These are phyloP conservation scores for Catocala sponsa DNA, from an alignment of 2,888 invertebrate genomes.

Conservation along the genomic window DNA sequence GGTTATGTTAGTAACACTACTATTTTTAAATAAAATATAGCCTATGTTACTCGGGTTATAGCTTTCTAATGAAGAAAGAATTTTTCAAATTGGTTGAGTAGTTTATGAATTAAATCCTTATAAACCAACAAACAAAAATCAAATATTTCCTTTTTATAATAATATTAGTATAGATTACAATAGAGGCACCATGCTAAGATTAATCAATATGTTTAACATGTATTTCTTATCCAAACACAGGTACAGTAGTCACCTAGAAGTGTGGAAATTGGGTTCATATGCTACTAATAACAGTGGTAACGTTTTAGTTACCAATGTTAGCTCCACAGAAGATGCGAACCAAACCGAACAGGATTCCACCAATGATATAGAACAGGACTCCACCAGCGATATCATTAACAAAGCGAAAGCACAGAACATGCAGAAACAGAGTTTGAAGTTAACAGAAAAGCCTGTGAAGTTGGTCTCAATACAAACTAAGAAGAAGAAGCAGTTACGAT, in stretches of 20 bases:
- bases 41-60: no score
- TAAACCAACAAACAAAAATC: no score
- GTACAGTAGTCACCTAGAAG: slow-evolving; percentile 86
- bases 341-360: slow-evolving; percentile 35
- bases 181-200: no score
- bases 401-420: slow-evolving; percentile 53
- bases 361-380: slow-evolving; percentile 67
- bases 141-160: no score
- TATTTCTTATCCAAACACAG: slow-evolving; percentile 53
- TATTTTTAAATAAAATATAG: no score
- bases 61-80: no score
- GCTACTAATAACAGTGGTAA: slow-evolving; percentile 89
- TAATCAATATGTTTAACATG: background rate
- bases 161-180: no score
- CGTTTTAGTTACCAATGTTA: slow-evolving; percentile 57
- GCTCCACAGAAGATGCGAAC: slow-evolving; percentile 47
- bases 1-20: no score
- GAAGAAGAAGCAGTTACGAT: slow-evolving; percentile 90
- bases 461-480: slow-evolving; percentile 91
- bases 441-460: slow-evolving; percentile 89
- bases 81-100: no score
- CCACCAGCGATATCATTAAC: slow-evolving; percentile 63
- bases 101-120: no score
- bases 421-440: slow-evolving; percentile 65
- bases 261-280: slow-evolving; percentile 86